phyloP scores from a whole-genome alignment of 2,113 vertebrate genomes.

The Pelecanoides urinatrix region DNA sequence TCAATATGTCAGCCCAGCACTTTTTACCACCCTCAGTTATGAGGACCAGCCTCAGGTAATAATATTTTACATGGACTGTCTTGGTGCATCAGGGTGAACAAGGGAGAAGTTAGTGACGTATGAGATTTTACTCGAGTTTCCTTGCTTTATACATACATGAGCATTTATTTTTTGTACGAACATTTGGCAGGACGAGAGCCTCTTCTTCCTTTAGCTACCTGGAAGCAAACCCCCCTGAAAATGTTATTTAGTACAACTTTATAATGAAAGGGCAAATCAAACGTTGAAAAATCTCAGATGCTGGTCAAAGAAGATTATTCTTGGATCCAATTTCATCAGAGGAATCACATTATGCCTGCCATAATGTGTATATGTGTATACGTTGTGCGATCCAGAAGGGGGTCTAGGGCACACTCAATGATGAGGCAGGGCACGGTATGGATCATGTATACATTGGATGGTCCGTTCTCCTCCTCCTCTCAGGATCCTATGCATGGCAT shows the following conservation, averaged over 20 bases:
- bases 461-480: background rate
- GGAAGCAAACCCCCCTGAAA: background rate
- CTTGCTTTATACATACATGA: background rate
- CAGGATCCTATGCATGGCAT: background rate
- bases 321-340: background rate
- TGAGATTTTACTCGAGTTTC: background rate
- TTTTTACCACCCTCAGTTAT: background rate
- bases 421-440: background rate
- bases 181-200: background rate
- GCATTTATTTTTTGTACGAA: background rate
- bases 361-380: background rate
- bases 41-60: background rate
- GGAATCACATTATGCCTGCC: background rate
- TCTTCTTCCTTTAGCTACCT: background rate
- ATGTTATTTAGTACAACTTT: background rate
- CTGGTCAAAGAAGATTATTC: background rate
- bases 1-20: background rate
- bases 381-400: background rate
- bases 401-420: background rate
- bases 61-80: background rate
- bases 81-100: background rate
- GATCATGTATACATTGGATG: accelerated
- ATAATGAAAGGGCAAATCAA: accelerated
- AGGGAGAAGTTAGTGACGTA: background rate
- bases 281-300: background rate